phyloP scores from a whole-genome alignment of 2,113 vertebrate species.

The Muntiacus muntjak region DNA sequence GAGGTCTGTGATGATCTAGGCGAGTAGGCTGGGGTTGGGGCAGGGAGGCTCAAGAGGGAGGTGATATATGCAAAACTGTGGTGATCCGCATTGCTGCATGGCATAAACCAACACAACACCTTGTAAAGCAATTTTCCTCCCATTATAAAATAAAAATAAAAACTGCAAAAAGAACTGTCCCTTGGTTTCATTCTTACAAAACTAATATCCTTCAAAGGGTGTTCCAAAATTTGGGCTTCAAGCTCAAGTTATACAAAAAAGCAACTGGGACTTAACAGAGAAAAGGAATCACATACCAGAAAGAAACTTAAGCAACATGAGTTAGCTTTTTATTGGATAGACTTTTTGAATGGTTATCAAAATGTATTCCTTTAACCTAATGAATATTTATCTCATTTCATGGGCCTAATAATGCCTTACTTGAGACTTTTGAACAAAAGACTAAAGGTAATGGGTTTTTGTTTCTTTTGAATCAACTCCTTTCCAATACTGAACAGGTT shows the following conservation, averaged over 20 bases:
- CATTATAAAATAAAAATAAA: not conserved
- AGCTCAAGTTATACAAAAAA: not conserved
- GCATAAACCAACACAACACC: not conserved
- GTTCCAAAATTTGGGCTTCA: not conserved
- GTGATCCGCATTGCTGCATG: not conserved
- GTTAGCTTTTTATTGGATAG: not conserved
- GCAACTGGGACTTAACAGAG: not conserved
- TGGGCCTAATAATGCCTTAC: not conserved
- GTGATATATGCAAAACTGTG: not conserved
- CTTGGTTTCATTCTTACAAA: not conserved
- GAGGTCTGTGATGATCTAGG: not conserved
- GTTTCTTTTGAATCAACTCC: not conserved
- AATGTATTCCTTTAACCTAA: not conserved
- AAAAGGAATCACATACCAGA: not conserved
- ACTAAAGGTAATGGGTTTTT: not conserved
- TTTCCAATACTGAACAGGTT: not conserved
- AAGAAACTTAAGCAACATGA: not conserved
- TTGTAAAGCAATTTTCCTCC: not conserved
- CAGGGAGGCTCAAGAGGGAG: not conserved
- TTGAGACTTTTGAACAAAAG: not conserved
- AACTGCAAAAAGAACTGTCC: not conserved
- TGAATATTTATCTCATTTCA: not conserved
- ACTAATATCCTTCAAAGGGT: not conserved
- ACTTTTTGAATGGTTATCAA: constrained; percentile 7
- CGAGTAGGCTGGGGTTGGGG: not conserved